Evolutionary conservation across 2,888 invertebrate genomes (phyloP), one percentile per base, ranked within the genome.

Genomic region (Hemaris fuciformis): DNA sequence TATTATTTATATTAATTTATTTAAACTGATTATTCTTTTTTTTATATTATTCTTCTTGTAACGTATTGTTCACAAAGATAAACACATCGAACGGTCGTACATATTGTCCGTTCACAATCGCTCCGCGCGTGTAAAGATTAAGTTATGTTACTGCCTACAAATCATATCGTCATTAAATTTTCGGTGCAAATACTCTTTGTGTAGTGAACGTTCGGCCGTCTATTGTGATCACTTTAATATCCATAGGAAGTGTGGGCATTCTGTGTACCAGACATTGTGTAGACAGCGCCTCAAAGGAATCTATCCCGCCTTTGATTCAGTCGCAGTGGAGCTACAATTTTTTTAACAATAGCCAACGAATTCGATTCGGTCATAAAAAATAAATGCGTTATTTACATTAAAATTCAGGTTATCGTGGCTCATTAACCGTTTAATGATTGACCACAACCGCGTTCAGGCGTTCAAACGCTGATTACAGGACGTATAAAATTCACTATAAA

Each of bases 401-500:
- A 74, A 64, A 70, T 73, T 69, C 65, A 65, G 72, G 66, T 79
- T 74, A 82, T 77, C 74, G 72, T 64, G 65, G 68, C 77, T 83
- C 79, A 81, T 87, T 84, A 85, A 79, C 66, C 72, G 75, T 77
- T 79, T 77, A 78, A 79, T 80, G 74, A 73, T 74, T 75, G 65
- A 69, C 71, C 69, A 71, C 73, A 75, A 75, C 73, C 76, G 72
- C 69, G 68, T 72, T 72, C 69, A 76, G 75, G 80, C 79, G 83
- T 81, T 83, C 81, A 79, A 83, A 81, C 74, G 79, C 77, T 85
- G 84, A 88, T 88, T 86, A 79, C 81, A 67, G 71, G 75, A 74
- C 76, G 62, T 81, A 84, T 86, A 82, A 89, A 87, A 78, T 81
- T 81, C 78, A 81, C 84, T 83, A 85, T 88, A 87, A 85, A 84